Percentiles rank a stretch among this genome's conserved stretches.
phyloP scores from a whole-genome alignment of 2,113 vertebrate genomes.

The Elaphurus davidianus region DNA sequence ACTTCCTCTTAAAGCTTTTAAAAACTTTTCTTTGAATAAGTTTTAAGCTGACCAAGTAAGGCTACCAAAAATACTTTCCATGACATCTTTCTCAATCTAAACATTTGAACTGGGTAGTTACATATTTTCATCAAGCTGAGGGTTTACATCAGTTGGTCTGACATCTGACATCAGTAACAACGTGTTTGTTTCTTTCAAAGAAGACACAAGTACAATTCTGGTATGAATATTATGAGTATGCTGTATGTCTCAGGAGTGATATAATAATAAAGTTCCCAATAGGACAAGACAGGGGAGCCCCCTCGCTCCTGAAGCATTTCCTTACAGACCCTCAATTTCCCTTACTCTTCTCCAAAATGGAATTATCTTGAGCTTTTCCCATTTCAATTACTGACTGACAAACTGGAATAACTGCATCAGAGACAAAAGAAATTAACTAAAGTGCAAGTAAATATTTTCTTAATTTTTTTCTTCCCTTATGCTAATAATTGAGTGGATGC shows the following conservation, averaged over 20 bases:
- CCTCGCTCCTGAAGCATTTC: not conserved
- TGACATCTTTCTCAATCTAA: not conserved
- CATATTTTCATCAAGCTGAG: not conserved
- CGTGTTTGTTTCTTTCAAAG: not conserved
- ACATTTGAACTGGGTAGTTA: not conserved
- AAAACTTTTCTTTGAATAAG: not conserved
- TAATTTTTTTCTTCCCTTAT: not conserved
- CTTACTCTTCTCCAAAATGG: conserved; percentile 12
- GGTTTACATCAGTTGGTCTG: not conserved
- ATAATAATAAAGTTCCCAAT: not conserved
- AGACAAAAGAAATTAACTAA: conserved; percentile 60
- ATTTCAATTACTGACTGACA: conserved; percentile 55
- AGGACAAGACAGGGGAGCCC: not conserved
- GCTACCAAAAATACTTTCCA: not conserved
- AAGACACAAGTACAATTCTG: not conserved
- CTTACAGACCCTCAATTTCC: conserved; percentile 16
- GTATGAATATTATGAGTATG: not conserved
- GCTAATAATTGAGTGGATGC: conserved; percentile 50
- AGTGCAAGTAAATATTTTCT: conserved; percentile 38
- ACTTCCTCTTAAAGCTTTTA: not conserved
- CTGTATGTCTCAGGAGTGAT: not conserved
- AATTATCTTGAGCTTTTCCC: conserved; percentile 17
- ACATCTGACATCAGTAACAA: not conserved
- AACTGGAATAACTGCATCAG: conserved; percentile 44
- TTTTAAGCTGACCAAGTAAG: not conserved